These are phyloP conservation scores for Helicoverpa assulta DNA, from an alignment of 2,888 invertebrate genomes.

Conservation along the genomic window DNA sequence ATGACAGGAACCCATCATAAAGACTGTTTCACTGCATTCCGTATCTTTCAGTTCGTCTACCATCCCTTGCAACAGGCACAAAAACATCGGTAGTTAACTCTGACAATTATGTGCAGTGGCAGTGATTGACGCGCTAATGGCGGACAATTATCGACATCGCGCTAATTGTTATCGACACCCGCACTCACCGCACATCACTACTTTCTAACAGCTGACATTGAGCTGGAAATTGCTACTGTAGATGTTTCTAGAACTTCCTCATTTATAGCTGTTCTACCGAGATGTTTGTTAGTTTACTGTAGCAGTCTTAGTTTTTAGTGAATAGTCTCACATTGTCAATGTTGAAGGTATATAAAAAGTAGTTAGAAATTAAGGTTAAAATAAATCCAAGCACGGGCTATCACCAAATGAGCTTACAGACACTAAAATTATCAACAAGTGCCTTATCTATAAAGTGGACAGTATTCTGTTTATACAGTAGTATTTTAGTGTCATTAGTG, in stretches of 20 bases:
- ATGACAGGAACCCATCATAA: too few species aligned
- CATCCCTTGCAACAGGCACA: constrained; percentile 26
- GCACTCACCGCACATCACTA: constrained; percentile 32
- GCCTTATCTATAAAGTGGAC: constrained; percentile 22
- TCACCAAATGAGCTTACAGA: constrained; percentile 25
- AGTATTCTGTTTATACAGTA: constrained; percentile 23
- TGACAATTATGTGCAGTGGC: constrained; percentile 53
- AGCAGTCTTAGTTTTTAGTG: not conserved
- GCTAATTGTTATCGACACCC: constrained; percentile 60
- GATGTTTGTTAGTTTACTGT: not conserved
- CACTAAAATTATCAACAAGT: constrained; percentile 5
- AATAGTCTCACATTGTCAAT: not conserved
- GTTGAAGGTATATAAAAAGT: not conserved
- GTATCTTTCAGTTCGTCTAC: constrained; percentile 24
- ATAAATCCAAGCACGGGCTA: constrained; percentile 14
- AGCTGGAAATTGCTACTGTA: constrained; percentile 16
- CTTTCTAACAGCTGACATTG: constrained; percentile 57
- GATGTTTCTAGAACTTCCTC: constrained; percentile 25
- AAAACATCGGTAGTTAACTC: constrained; percentile 38
- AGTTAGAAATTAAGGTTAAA: not conserved
- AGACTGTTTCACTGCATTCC: too few species aligned
- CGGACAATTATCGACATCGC: constrained; percentile 52
- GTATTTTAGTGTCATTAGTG: constrained; percentile 21
- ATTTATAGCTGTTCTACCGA: not conserved
- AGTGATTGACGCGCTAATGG: constrained; percentile 61